Evolutionary conservation across 2,888 invertebrate species (phyloP).

Genomic region (Drosophila leonis): DNA sequence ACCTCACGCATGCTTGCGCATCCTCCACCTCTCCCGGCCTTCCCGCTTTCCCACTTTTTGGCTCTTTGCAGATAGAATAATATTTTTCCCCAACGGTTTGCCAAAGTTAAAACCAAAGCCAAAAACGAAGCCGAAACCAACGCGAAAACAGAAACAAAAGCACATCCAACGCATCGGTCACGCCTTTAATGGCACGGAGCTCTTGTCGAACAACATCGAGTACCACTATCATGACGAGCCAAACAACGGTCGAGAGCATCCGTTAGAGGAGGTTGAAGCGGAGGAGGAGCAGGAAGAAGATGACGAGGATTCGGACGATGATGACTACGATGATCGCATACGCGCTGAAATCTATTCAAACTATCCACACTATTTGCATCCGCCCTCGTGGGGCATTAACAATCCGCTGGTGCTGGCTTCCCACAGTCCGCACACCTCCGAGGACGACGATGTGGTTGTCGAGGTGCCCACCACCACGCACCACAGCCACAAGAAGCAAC

Average conservation of each 20-base stretch:
- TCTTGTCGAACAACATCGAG: slow-evolving; percentile 75
- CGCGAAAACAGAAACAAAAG: slow-evolving; percentile 48
- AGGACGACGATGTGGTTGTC: slow-evolving; percentile 82
- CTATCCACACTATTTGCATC: slow-evolving; percentile 88
- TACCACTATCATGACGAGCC: slow-evolving; percentile 66
- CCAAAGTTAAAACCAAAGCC: slow-evolving; percentile 82
- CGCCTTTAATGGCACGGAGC: slow-evolving; percentile 54
- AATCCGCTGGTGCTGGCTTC: slow-evolving; percentile 85
- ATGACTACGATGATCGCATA: slow-evolving; percentile 87
- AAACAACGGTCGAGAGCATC: slow-evolving; percentile 27
- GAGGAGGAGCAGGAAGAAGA: slow-evolving; percentile 54
- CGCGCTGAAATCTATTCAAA: slow-evolving; percentile 87
- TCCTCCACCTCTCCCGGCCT: not conserved
- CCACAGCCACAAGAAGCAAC: slow-evolving; percentile 67
- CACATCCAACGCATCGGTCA: slow-evolving; percentile 47
- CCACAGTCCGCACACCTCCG: slow-evolving; percentile 85
- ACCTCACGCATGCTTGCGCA: slow-evolving; percentile 61
- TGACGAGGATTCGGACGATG: slow-evolving; percentile 81
- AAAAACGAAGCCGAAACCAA: slow-evolving; percentile 71
- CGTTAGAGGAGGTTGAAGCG: slow-evolving; percentile 64
- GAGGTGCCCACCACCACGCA: slow-evolving; percentile 78
- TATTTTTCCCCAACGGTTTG: slow-evolving; percentile 83
- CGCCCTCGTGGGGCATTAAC: slow-evolving; percentile 85
- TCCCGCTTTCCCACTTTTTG: slow-evolving; percentile 13
- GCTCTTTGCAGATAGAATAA: slow-evolving; percentile 83